These are phyloP conservation scores for Eptatretus burgeri DNA, from an alignment of 2,113 vertebrate species.

Conservation along the genomic window DNA sequence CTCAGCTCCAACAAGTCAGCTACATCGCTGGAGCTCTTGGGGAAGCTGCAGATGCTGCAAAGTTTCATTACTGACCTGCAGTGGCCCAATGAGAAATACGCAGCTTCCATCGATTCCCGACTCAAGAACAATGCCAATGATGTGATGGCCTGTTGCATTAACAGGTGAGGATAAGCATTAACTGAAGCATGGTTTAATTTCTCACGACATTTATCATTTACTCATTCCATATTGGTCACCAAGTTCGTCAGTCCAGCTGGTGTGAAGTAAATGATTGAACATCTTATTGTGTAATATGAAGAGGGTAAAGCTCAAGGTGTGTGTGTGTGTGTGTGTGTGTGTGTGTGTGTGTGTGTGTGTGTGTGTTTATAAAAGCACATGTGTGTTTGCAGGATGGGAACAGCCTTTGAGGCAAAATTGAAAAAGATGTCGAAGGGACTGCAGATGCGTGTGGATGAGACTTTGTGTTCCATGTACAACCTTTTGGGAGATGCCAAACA, in stretches of 20 bases:
- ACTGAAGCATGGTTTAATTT: too few species aligned
- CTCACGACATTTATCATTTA: too few species aligned
- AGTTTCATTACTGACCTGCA: not conserved
- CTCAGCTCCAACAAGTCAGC: not conserved
- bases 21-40: not conserved
- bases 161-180: not conserved
- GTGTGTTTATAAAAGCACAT: too few species aligned
- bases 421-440: slow-evolving; percentile 50
- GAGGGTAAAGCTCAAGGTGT: too few species aligned
- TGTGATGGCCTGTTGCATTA: not conserved
- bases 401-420: slow-evolving; percentile 55
- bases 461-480: slow-evolving; percentile 81
- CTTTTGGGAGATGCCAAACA: slow-evolving; percentile 68
- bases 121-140: slow-evolving; percentile 1
- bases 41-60: not conserved
- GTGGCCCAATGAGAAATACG: not conserved
- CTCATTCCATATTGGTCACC: too few species aligned
- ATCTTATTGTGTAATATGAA: too few species aligned
- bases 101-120: not conserved
- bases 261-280: too few species aligned
- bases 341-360: too few species aligned
- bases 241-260: too few species aligned
- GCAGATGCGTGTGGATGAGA: slow-evolving; percentile 38
- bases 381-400: slow-evolving; percentile 36
- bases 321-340: too few species aligned